Evolutionary conservation across 2,113 vertebrate genomes (phyloP).

Genomic region (Microcebus murinus): DNA sequence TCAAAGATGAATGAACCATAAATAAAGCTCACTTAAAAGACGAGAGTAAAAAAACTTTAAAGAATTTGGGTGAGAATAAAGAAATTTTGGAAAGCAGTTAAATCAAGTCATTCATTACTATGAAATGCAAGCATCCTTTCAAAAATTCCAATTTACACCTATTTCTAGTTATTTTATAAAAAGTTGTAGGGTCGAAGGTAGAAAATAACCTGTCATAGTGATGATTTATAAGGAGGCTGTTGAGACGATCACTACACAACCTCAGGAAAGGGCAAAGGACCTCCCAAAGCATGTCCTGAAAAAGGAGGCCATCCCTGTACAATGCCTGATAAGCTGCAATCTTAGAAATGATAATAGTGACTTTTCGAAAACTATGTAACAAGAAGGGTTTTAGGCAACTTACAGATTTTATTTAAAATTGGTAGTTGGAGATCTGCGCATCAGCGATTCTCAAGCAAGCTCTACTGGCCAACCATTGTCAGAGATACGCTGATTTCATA

Average conservation of each 20-base stretch:
- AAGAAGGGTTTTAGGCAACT: background rate
- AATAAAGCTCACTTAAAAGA: conserved; percentile 19
- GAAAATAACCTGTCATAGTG: background rate
- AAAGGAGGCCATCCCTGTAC: background rate
- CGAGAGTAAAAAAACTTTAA: background rate
- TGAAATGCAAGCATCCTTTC: background rate
- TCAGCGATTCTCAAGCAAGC: background rate
- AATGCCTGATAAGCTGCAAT: background rate
- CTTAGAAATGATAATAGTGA: background rate
- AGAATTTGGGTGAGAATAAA: background rate
- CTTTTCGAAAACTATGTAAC: background rate
- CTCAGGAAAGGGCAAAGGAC: background rate
- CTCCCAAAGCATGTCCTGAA: background rate
- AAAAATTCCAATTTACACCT: background rate
- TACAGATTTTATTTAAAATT: background rate
- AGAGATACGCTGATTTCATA: background rate
- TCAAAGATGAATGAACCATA: background rate
- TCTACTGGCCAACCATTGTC: background rate
- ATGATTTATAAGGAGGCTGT: background rate
- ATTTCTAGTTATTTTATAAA: background rate
- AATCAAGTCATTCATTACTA: background rate
- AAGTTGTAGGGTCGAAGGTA: background rate
- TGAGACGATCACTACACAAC: background rate
- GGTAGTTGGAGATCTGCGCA: background rate
- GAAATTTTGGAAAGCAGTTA: background rate